Percentiles rank a stretch among this genome's conserved stretches.
Evolutionary conservation across 2,888 invertebrate genomes (phyloP).

Genomic region (Phymatocera aterrima): DNA sequence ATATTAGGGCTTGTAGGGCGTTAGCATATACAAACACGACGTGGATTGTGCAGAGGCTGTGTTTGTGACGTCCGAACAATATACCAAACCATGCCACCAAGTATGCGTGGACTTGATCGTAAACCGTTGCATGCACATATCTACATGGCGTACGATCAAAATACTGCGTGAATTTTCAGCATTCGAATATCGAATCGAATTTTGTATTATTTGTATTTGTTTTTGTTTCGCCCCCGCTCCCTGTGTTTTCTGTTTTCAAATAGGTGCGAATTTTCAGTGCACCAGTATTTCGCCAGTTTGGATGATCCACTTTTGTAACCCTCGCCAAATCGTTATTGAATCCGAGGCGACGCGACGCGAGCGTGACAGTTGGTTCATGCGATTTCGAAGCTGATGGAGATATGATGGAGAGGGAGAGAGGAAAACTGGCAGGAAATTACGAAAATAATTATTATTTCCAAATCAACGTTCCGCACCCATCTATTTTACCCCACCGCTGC

Average conservation of each 20-base stretch:
- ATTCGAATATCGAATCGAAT: background rate
- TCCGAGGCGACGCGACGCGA: conserved; percentile 59
- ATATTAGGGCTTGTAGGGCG: conserved; percentile 66
- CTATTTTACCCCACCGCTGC: conserved; percentile 19
- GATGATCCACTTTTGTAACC: conserved; percentile 17
- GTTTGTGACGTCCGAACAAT: conserved; percentile 22
- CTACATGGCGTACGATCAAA: too few relatives aligned
- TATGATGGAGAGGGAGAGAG: conserved; percentile 54
- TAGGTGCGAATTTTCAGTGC: background rate
- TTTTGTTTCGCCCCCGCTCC: background rate
- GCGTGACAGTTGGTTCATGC: conserved; percentile 67
- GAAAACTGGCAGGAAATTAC: conserved; percentile 67
- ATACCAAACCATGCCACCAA: background rate
- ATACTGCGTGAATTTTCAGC: too few relatives aligned
- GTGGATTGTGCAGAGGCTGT: background rate
- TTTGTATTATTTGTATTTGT: background rate
- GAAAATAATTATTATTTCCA: conserved; percentile 66
- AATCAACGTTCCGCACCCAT: conserved; percentile 20
- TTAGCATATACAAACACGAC: conserved; percentile 69
- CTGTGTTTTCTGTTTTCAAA: background rate
- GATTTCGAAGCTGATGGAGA: conserved; percentile 62
- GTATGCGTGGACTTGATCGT: background rate
- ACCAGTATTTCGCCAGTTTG: background rate
- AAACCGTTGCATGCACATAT: background rate
- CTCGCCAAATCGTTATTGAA: conserved; percentile 20